A percentile compares a stretch with the other conserved stretches of the same genome.
These are phyloP conservation scores for Potamarius usumacintae DNA, from an alignment of 2,113 vertebrate genomes.

Conservation along the genomic window DNA sequence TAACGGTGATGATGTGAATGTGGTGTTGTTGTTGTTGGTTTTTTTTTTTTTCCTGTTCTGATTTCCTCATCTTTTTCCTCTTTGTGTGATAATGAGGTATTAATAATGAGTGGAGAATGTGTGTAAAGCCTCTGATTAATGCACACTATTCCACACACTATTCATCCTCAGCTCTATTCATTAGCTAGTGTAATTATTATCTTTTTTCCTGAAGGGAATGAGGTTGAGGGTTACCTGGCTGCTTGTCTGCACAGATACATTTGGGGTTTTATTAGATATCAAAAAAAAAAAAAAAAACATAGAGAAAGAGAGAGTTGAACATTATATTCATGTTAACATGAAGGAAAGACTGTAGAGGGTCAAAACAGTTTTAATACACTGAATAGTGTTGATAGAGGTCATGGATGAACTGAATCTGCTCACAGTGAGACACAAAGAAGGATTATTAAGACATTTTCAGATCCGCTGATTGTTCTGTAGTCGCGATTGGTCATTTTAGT, in stretches of 20 bases:
- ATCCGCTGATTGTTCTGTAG: background rate
- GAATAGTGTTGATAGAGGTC: background rate
- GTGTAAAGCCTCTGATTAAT: conserved; percentile 53
- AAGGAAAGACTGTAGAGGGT: background rate
- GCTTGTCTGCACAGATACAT: background rate
- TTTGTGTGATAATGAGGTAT: conserved; percentile 47
- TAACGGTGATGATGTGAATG: background rate
- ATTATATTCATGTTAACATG: background rate
- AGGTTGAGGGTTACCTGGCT: background rate
- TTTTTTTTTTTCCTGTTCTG: background rate
- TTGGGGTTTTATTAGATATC: background rate
- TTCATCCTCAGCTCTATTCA: conserved; percentile 59
- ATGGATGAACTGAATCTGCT: background rate
- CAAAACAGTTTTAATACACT: background rate
- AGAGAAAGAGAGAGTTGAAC: background rate
- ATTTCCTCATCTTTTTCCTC: background rate
- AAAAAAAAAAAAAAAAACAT: background rate
- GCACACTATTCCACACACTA: conserved; percentile 40
- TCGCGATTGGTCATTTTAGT: too few species aligned
- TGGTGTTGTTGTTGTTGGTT: background rate
- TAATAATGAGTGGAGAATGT: background rate
- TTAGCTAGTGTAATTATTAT: conserved; percentile 64
- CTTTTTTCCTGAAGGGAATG: conserved; percentile 19
- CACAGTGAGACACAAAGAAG: background rate
- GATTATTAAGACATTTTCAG: background rate